Evolutionary conservation across 1,140 invertebrate genomes (phyloP), one percentile per base, ranked within the genome.

Genomic region (Frieseomelitta varia): DNA sequence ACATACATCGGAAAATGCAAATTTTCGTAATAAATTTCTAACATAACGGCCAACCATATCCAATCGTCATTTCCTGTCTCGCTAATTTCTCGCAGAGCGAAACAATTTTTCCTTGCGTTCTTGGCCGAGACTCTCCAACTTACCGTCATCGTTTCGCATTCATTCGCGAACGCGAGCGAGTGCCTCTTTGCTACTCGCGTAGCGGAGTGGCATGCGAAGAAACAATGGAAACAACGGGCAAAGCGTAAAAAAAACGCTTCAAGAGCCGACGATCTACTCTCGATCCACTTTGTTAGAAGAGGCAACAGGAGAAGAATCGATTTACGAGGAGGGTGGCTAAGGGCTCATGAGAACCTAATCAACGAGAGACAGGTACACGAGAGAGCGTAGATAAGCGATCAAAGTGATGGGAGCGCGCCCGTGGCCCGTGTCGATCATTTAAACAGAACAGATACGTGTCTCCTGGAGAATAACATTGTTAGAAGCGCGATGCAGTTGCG

Each of bases 321-420:
- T 71, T 53, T 19, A 56, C 47, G 68, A 77, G 58, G 63, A 47
- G 39, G 73, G 30, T 19, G 51, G 47, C 34, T 56, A 47, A 83
- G 55, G 34, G 81, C 17, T n/a, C 15, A 51, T 21, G 34, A 78
- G 74, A 30, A 27, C 74, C 81, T 78, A 83, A 83, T 83, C 81
- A 83, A 83, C 30, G 30, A 47, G 30, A 47, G 75, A 78, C 74
- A 83, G 65, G 17, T 39, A 30, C n/a, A 55, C 81, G 58, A 51
- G 58, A 51, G 58, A 24, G 61, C 27, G 61, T 39, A 75, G 81
- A 83, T 83, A 83, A 83, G 55, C 55, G 81, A 83, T 83, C 75
- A 71, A 78, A 78, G 75, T 24, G 81, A 78, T 83, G 71, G 67
- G 39, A 6, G 39, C 39, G 39, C 8, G 39, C 6, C 39, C n/a